These are phyloP conservation scores for Acanthoscelides obtectus DNA, from an alignment of 2,888 invertebrate species.

Conservation along the genomic window DNA sequence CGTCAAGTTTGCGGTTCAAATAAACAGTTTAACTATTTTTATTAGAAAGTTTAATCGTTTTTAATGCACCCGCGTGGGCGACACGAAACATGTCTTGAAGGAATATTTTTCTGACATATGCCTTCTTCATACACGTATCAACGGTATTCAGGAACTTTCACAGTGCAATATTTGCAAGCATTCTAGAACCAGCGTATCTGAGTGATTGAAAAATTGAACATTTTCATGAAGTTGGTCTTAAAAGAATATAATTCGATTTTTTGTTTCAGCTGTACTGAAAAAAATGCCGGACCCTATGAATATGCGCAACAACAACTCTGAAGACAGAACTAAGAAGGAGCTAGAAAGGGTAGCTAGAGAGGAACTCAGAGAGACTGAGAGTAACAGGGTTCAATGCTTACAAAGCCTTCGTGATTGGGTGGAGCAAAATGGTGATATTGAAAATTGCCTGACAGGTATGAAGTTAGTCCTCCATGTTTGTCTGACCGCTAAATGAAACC, in stretches of 20 bases:
- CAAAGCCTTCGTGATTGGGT: constrained; percentile 67
- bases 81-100: too few relatives aligned
- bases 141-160: too few relatives aligned
- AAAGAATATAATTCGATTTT: not conserved
- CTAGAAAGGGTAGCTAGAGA: constrained; percentile 54
- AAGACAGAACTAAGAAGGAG: constrained; percentile 23
- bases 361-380: constrained; percentile 68
- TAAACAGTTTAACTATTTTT: too few relatives aligned
- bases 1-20: too few relatives aligned
- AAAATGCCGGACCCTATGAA: not conserved
- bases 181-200: too few relatives aligned
- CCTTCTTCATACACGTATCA: too few relatives aligned
- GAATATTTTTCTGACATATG: too few relatives aligned
- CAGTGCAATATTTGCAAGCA: too few relatives aligned
- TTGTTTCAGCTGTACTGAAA: not conserved
- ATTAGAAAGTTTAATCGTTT: too few relatives aligned
- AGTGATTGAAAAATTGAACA: too few relatives aligned
- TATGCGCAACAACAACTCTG: not conserved
- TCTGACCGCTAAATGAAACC: not conserved
- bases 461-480: not conserved
- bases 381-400: constrained; percentile 59
- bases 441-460: constrained; percentile 61
- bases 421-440: constrained; percentile 62
- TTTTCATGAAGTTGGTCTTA: too few relatives aligned
- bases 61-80: too few relatives aligned